A percentile compares a stretch with the other conserved stretches of the same genome.
Evolutionary conservation across 2,888 invertebrate genomes (phyloP).

Genomic region (Choristoneura rosaceana): DNA sequence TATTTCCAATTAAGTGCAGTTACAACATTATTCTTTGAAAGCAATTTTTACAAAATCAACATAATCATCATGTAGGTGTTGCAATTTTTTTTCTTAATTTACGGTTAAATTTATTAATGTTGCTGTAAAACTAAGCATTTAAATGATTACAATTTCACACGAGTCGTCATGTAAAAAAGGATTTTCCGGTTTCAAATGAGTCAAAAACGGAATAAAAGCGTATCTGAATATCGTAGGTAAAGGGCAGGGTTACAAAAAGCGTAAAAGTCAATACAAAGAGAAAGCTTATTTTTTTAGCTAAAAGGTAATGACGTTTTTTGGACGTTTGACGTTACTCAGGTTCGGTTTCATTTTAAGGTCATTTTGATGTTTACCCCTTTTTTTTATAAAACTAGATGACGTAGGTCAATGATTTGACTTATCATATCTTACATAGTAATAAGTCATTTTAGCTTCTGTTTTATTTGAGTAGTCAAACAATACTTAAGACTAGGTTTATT

Average conservation of each 20-base stretch:
- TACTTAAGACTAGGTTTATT: neutral
- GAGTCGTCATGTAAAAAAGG: neutral
- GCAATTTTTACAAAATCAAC: neutral
- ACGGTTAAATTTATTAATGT: too few relatives aligned
- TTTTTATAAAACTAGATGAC: neutral
- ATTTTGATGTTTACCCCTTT: constrained; percentile 16
- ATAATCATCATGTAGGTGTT: too few relatives aligned
- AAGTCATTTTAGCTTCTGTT: neutral
- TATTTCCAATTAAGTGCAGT: neutral
- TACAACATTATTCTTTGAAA: neutral
- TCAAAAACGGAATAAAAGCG: neutral
- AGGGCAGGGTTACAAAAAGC: neutral
- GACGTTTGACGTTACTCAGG: constrained; percentile 29
- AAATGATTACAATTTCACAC: neutral
- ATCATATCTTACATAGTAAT: neutral
- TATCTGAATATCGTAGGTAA: neutral
- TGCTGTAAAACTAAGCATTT: too few relatives aligned
- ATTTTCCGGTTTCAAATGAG: neutral
- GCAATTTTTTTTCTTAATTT: too few relatives aligned
- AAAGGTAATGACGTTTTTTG: constrained; percentile 19
- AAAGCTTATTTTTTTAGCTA: constrained; percentile 4
- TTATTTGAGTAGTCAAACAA: neutral
- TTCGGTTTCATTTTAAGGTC: constrained; percentile 25
- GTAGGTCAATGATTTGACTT: neutral
- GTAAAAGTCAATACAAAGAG: neutral